Base-by-base conservation (phyloP, 2,113 vertebrate genomes). In the Saccopteryx bilineata region DNA sequence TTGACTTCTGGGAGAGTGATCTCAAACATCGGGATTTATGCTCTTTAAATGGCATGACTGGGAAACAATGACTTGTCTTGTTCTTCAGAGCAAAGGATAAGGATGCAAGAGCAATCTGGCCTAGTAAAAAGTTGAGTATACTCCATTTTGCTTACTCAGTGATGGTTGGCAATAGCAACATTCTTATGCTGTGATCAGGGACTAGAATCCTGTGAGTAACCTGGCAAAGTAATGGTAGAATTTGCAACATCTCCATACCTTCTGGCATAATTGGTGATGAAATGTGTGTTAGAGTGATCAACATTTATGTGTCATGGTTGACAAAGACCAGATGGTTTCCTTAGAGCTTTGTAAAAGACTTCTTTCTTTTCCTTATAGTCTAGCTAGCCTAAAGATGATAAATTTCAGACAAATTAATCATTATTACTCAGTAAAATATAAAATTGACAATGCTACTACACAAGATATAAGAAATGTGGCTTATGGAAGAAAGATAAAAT, bases 141-240 rank as follows among this genome's bases (percentile, higher is more conserved):
- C 6, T 11, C 0, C 2, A 60, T 31, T 9, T 7, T 39, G 4
- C 1, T 12, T 72, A 5, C n/a, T 87, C 6, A 31, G 2, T 48
- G 9, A 5, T 26, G 13, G 11, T 39, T 61, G 58, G 13, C 50
- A 52, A 28, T n/a, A 33, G 2, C 28, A 65, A 0, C 11, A 66
- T 1, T 33, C 9, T 0, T 19, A 4, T 68, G n/a, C 8, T 58
- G n/a, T 68, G 46, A 31, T 79, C 26, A 88, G 31, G 1, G 4
- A 6, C 14, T 83, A 1, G 12, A 65, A 21, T 2, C 4, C 18
- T 56, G 14, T 56, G 39, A 11, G 76, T 17, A 65, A 39, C 12
- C 33, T 69, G 33, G 2, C 24, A 94, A 78, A 1, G 2, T 18
- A 52, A 7, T 52, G 7, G 19, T 76, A 82, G 61, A 90, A n/a